Base-by-base conservation (phyloP, 2,797 vertebrate species). In the Otolemur crassicaudatus region DNA sequence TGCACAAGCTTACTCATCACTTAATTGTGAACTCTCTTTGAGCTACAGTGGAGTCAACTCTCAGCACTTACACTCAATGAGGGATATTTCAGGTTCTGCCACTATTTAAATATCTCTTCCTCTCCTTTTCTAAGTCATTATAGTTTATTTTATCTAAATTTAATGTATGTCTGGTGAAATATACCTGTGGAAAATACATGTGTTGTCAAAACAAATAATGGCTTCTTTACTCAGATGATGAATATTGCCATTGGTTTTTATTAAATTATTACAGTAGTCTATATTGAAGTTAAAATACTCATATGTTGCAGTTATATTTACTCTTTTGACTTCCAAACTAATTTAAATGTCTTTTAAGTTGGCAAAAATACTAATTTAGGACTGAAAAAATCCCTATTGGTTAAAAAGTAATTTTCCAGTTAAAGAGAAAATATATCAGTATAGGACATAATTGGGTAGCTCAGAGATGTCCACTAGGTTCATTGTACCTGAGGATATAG, bases 161-260 rank as follows among this genome's bases (percentile, higher is more conserved):
- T 53, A 90, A 81, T 84, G 22, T 2, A 77, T 77, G 16, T 73
- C 19, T 95, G 63, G 87, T 17, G 14, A n/a, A 63, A 87, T 73
- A 67, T 61, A 4, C 13, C 63, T 90, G 19, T 75, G 63, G 16
- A 76, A 43, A 81, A 77, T 69, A 63, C 43, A 8, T 61, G 2
- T 49, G 16, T 61, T 95, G 58, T 67, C 37, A 73, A 91, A 95
- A 65, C 20, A 73, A 87, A 40, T 43, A 95, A 49, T 72, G 75
- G 53, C 86, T 95, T 92, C 9, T 94, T 85, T 87, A 88, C 25
- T 90, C 73, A 87, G 81, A 61, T 79, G 49, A 86, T 80, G 22
- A 72, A 27, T 73, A 7, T 2, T 85, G 27, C 87, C 63, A 84
- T 95, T 90, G 77, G 29, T 73, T 93, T 83, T 20, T 86, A 73